phyloP scores from a whole-genome alignment of 2,797 vertebrate species.

The Nannoperca australis region DNA sequence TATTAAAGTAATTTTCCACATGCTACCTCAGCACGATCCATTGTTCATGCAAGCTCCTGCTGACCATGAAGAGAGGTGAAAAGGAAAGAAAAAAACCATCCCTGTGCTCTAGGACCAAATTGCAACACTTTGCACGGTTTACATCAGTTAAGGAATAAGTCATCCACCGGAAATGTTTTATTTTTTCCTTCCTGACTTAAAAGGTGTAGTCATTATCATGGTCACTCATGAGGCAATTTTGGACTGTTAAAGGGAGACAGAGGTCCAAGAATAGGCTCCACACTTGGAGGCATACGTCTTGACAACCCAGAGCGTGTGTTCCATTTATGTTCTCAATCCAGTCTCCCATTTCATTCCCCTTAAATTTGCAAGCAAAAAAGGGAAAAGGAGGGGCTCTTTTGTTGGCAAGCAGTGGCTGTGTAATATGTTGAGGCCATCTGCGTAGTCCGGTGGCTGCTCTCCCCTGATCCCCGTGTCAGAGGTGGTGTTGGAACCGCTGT shows the following conservation, averaged over 20 bases:
- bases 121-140: constrained; percentile 92
- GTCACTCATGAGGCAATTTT: constrained; percentile 90
- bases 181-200: constrained; percentile 85
- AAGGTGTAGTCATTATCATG: constrained; percentile 91
- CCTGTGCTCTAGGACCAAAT: constrained; percentile 89
- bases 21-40: constrained; percentile 99
- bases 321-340: constrained; percentile 72
- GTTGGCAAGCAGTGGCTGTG: constrained; percentile 84
- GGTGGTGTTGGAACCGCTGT: constrained; percentile 87
- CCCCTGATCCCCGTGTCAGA: constrained; percentile 92
- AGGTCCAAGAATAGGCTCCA: constrained; percentile 86
- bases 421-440: constrained; percentile 91
- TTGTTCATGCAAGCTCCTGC: constrained; percentile 99
- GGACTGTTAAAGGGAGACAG: constrained; percentile 84
- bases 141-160: constrained; percentile 92
- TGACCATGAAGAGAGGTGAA: constrained; percentile 88
- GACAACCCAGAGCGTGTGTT: constrained; percentile 87
- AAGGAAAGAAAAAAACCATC: constrained; percentile 15
- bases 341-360: constrained; percentile 62
- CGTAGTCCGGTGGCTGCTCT: constrained; percentile 86
- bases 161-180: constrained; percentile 73
- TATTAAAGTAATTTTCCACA: constrained; percentile 99
- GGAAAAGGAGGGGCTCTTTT: constrained; percentile 79
- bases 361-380: constrained; percentile 83
- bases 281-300: constrained; percentile 88